A percentile compares a stretch with the other conserved stretches of the same genome.
These are phyloP conservation scores for Mystacornis crossleyi DNA, from an alignment of 2,113 vertebrate species.

Conservation along the genomic window DNA sequence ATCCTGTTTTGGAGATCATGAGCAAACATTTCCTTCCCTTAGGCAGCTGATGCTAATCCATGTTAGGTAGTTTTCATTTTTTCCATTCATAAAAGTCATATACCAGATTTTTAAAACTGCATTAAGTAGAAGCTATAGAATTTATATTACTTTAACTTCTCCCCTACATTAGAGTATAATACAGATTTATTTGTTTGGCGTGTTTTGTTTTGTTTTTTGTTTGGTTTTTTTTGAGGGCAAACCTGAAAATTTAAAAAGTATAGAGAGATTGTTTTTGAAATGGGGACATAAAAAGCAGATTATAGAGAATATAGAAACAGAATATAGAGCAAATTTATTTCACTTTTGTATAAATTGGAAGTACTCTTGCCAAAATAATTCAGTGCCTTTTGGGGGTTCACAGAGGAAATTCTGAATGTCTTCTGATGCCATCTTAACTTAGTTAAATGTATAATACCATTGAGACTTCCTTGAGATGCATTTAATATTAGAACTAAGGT, in stretches of 20 bases:
- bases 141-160: neutral
- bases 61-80: neutral
- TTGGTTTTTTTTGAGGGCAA: neutral
- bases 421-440: neutral
- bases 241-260: neutral
- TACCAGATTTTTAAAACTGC: neutral
- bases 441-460: neutral
- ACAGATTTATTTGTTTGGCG: neutral
- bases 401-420: neutral
- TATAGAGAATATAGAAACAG: neutral
- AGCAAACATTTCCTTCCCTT: neutral
- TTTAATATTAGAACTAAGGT: neutral
- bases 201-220: neutral
- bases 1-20: neutral
- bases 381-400: rapidly evolving
- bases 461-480: neutral
- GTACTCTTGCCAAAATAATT: neutral
- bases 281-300: neutral
- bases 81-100: neutral
- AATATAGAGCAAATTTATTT: neutral
- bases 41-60: neutral
- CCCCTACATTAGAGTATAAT: neutral
- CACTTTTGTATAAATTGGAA: neutral
- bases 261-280: neutral
- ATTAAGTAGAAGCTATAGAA: neutral